A percentile compares a stretch with the other conserved stretches of the same genome.
Evolutionary conservation across 2,113 vertebrate genomes (phyloP).

Genomic region (Halichoerus grypus): DNA sequence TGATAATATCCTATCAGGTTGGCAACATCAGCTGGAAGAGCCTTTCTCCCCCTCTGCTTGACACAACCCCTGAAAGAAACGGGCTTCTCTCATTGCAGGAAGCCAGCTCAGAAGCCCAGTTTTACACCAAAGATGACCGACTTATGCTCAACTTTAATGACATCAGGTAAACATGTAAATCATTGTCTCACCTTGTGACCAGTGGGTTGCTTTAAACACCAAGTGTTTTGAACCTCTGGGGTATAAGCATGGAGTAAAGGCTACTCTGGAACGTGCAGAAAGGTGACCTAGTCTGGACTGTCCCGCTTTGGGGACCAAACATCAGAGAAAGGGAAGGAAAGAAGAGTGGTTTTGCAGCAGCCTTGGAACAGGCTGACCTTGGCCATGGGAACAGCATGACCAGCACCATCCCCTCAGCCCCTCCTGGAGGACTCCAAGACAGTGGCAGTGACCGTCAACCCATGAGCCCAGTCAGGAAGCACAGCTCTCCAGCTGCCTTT

Average conservation of each 20-base stretch:
- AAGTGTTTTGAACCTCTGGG: neutral
- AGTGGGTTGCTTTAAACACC: neutral
- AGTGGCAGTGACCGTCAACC: neutral
- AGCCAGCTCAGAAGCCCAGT: constrained; percentile 60
- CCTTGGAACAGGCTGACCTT: neutral
- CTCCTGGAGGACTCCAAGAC: neutral
- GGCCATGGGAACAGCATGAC: neutral
- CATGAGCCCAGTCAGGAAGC: neutral
- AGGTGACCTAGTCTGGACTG: neutral
- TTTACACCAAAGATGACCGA: neutral
- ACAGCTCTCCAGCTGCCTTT: neutral
- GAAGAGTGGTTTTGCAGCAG: neutral
- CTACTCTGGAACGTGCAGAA: neutral
- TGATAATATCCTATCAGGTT: neutral
- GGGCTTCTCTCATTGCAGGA: constrained; percentile 72
- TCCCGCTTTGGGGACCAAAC: neutral
- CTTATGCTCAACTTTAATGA: constrained; percentile 58
- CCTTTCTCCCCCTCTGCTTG: neutral
- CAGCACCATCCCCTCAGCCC: neutral
- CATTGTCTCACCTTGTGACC: neutral
- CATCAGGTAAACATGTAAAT: constrained; percentile 67
- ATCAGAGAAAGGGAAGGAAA: neutral
- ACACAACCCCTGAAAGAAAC: neutral
- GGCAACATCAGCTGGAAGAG: neutral
- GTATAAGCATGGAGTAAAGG: neutral